Percentiles rank a stretch among this genome's conserved stretches.
Evolutionary conservation across 1,140 invertebrate genomes (phyloP).

Genomic region (Neodiprion fabricii): DNA sequence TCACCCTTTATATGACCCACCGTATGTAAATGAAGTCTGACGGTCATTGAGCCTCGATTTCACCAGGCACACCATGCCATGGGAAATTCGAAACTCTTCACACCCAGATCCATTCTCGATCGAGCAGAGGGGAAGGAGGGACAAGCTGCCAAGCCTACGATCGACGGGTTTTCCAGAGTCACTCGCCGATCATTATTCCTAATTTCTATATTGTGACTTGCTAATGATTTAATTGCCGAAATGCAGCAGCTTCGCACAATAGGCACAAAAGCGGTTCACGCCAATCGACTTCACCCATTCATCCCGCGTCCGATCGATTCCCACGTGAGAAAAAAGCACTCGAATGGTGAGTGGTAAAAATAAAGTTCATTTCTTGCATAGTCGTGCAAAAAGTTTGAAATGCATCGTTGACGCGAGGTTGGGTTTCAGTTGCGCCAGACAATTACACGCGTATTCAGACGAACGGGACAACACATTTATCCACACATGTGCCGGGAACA

Average conservation of each 20-base stretch:
- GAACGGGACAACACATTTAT: not conserved
- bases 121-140: too few species aligned
- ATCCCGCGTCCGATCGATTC: not conserved
- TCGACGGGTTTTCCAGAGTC: slow-evolving; percentile 22
- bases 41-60: slow-evolving; percentile 25
- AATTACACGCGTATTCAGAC: too few species aligned
- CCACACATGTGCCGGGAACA: not conserved
- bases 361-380: not conserved
- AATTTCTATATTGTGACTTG: slow-evolving; percentile 25
- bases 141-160: not conserved
- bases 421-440: too few species aligned
- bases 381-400: too few species aligned
- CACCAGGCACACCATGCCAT: slow-evolving; percentile 7
- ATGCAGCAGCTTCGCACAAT: not conserved
- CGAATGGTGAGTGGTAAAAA: too few species aligned
- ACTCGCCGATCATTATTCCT: slow-evolving; percentile 25
- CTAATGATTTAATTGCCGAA: slow-evolving; percentile 29
- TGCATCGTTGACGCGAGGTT: too few species aligned
- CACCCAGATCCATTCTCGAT: too few species aligned
- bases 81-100: slow-evolving; percentile 20
- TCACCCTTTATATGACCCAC: not conserved
- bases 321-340: too few species aligned
- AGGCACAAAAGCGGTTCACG: not conserved
- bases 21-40: slow-evolving; percentile 25
- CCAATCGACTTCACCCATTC: not conserved